These are phyloP conservation scores for Scomberomorus guttatus DNA, from an alignment of 2,797 vertebrate genomes.

Conservation along the genomic window DNA sequence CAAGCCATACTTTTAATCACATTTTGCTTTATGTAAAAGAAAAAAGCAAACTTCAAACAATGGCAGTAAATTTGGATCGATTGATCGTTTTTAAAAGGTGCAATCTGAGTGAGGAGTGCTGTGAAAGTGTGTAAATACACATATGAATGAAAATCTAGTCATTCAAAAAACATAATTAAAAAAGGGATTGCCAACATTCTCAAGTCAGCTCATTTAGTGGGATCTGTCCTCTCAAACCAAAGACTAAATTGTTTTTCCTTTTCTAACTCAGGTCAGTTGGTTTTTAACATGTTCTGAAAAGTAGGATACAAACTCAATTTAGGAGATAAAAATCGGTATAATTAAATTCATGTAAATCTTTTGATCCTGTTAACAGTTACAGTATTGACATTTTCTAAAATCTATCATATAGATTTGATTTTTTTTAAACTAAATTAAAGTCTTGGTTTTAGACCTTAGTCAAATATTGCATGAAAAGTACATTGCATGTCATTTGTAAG, in stretches of 20 bases:
- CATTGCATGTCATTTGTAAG: slow-evolving; percentile 19
- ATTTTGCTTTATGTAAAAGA: slow-evolving; percentile 20
- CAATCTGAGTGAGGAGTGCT: neutral
- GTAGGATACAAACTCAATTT: neutral
- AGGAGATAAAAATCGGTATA: neutral
- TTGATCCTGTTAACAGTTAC: neutral
- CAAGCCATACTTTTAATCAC: slow-evolving; percentile 33
- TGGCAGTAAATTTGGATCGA: slow-evolving; percentile 17
- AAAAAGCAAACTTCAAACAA: slow-evolving; percentile 16
- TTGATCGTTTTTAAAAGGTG: slow-evolving; percentile 14
- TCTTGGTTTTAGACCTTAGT: slow-evolving; percentile 8
- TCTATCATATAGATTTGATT: neutral
- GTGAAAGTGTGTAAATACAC: slow-evolving; percentile 25
- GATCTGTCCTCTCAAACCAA: neutral
- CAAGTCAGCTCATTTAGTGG: neutral
- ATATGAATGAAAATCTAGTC: slow-evolving; percentile 26
- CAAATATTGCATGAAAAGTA: neutral
- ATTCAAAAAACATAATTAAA: neutral
- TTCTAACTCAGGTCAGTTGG: slow-evolving; percentile 3
- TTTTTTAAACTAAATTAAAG: neutral
- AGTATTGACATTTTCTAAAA: neutral
- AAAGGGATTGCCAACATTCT: neutral
- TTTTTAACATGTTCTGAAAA: neutral
- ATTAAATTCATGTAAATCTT: slow-evolving; percentile 1
- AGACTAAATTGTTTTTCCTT: neutral